These are phyloP conservation scores for Eulithis testata DNA, from an alignment of 2,888 invertebrate species.

Conservation along the genomic window DNA sequence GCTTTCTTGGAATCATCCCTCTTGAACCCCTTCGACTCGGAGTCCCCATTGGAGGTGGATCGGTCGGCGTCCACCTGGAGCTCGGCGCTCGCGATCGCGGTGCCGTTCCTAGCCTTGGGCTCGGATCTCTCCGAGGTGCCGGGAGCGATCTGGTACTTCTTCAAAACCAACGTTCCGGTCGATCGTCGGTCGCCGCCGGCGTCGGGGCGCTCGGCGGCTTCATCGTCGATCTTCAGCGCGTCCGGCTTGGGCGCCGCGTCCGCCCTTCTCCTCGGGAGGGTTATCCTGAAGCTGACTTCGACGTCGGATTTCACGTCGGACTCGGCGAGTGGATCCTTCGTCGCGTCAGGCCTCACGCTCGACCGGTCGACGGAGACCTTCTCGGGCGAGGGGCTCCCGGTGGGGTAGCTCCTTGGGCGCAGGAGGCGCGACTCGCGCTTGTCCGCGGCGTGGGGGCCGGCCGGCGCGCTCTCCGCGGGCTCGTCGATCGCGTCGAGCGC, in stretches of 20 bases:
- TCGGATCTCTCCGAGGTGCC: conserved; percentile 50
- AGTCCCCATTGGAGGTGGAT: conserved; percentile 46
- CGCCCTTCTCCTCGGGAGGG: conserved; percentile 68
- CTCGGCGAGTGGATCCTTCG: conserved; percentile 47
- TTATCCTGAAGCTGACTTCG: conserved; percentile 79
- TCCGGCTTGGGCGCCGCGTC: conserved; percentile 51
- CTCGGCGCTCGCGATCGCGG: conserved; percentile 53
- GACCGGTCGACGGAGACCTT: conserved; percentile 65
- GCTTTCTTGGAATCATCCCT: conserved; percentile 61
- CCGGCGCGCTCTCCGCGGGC: conserved; percentile 47
- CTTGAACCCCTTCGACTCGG: conserved; percentile 56
- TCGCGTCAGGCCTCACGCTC: conserved; percentile 52
- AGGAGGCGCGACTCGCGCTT: conserved; percentile 76
- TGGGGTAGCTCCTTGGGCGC: conserved; percentile 86
- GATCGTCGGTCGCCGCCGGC: conserved; percentile 46
- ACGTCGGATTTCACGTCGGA: conserved; percentile 65
- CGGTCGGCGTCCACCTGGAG: conserved; percentile 56
- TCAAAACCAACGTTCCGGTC: conserved; percentile 58
- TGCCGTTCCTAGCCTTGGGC: conserved; percentile 55
- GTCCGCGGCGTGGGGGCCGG: conserved; percentile 53
- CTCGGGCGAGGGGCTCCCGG: conserved; percentile 74
- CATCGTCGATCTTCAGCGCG: conserved; percentile 45
- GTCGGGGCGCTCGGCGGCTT: conserved; percentile 38
- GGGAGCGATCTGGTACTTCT: conserved; percentile 69
- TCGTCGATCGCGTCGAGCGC: conserved; percentile 64